phyloP scores from a whole-genome alignment of 2,113 vertebrate species.

The Ovibos moschatus region DNA sequence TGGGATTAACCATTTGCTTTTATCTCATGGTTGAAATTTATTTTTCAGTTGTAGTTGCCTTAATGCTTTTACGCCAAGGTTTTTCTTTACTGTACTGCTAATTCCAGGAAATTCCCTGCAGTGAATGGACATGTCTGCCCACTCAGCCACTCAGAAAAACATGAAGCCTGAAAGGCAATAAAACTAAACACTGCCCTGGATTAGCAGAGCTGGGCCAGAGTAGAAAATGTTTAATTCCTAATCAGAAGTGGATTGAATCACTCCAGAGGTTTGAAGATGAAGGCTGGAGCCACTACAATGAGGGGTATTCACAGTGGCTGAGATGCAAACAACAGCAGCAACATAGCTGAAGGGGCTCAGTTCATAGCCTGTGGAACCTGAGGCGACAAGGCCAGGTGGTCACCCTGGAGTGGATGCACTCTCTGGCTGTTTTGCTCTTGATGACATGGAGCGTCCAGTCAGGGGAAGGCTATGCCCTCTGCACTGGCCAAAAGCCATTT shows the following conservation, averaged over 20 bases:
- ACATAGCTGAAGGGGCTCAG: neutral
- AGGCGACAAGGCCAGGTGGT: neutral
- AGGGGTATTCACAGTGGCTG: neutral
- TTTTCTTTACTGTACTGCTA: conserved; percentile 34
- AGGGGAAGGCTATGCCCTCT: neutral
- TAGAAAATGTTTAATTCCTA: neutral
- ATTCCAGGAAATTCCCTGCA: conserved; percentile 14
- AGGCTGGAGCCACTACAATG: neutral
- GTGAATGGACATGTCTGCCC: neutral
- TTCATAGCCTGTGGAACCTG: neutral
- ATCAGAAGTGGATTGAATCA: neutral
- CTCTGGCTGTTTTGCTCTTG: neutral
- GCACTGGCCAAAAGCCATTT: neutral
- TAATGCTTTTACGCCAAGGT: neutral
- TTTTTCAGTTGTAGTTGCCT: conserved; percentile 24
- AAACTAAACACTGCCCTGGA: neutral
- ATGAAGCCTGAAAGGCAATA: neutral
- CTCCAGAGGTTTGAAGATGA: neutral
- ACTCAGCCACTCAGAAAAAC: neutral
- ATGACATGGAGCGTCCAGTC: neutral
- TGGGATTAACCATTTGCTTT: conserved; percentile 47
- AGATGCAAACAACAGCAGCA: neutral
- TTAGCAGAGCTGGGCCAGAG: neutral
- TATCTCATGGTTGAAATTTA: neutral
- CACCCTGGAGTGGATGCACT: neutral